A percentile compares a stretch with the other conserved stretches of the same genome.
phyloP scores from a whole-genome alignment of 2,797 vertebrate species.

The Odontamblyopus rebecca region DNA sequence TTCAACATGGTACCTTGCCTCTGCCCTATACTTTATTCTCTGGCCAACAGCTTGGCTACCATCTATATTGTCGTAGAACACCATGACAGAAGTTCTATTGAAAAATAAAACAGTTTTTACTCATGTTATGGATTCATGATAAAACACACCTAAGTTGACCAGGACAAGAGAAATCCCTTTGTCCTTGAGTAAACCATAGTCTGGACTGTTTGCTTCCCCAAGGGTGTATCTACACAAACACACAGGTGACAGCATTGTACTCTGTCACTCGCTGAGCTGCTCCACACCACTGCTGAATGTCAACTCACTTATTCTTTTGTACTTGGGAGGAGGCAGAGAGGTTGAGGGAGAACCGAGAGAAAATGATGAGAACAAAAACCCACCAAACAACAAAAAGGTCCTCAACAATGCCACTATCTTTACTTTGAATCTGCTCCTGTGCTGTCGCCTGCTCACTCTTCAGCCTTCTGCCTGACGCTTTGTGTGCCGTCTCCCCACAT shows the following conservation, averaged over 20 bases:
- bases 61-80: too few relatives aligned
- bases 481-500: constrained; percentile 54
- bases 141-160: constrained; percentile 15
- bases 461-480: constrained; percentile 51
- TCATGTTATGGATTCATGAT: not conserved
- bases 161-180: constrained; percentile 35
- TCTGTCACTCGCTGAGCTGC: constrained; percentile 66
- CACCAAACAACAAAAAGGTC: constrained; percentile 69
- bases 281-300: constrained; percentile 71
- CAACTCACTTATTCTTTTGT: constrained; percentile 74
- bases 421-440: constrained; percentile 51
- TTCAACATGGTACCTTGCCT: too few relatives aligned
- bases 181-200: constrained; percentile 53
- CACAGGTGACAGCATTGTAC: constrained; percentile 60
- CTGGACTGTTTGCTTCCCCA: constrained; percentile 55
- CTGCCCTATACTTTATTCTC: too few relatives aligned
- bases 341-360: constrained; percentile 19
- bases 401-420: constrained; percentile 71
- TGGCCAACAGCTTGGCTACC: too few relatives aligned
- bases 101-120: not conserved
- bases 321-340: constrained; percentile 53
- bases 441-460: constrained; percentile 56
- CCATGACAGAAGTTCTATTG: too few relatives aligned
- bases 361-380: constrained; percentile 67
- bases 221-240: constrained; percentile 37